Conservation (phyloP, 2,113 vertebrate species). For the Aleadryas rufinucha region DNA sequence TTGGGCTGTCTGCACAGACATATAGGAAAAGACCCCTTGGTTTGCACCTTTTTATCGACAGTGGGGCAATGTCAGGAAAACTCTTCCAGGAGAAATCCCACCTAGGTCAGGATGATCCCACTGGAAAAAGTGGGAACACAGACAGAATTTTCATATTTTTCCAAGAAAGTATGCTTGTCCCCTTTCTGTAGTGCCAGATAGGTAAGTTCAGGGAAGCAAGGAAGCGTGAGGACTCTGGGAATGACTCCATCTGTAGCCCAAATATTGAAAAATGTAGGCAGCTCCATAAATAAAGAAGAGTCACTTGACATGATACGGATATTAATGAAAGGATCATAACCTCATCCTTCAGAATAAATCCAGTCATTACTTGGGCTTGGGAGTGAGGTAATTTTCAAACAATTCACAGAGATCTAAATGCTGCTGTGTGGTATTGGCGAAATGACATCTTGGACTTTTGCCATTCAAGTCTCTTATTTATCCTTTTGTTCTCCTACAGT, state of each 20-base stretch:
- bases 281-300: slow-evolving; percentile 31
- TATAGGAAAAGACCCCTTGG: not conserved
- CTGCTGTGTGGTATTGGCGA: slow-evolving; percentile 1
- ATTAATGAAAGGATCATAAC: slow-evolving; percentile 36
- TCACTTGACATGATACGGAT: not conserved
- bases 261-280: not conserved
- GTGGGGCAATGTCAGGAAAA: fast-evolving
- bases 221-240: not conserved
- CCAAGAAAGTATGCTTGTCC: not conserved
- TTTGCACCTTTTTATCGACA: not conserved
- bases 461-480: slow-evolving; percentile 36
- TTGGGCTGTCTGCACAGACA: not conserved
- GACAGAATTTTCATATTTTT: not conserved
- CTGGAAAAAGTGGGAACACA: not conserved
- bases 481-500: slow-evolving; percentile 46
- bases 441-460: slow-evolving; percentile 50
- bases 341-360: slow-evolving; percentile 39
- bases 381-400: slow-evolving; percentile 21
- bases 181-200: not conserved
- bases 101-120: not conserved
- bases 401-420: not conserved
- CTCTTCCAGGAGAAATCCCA: not conserved
- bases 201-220: not conserved
- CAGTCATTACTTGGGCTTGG: not conserved
- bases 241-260: not conserved